Base-by-base conservation (phyloP, 2,888 invertebrate genomes). In the Cenopis cana region DNA sequence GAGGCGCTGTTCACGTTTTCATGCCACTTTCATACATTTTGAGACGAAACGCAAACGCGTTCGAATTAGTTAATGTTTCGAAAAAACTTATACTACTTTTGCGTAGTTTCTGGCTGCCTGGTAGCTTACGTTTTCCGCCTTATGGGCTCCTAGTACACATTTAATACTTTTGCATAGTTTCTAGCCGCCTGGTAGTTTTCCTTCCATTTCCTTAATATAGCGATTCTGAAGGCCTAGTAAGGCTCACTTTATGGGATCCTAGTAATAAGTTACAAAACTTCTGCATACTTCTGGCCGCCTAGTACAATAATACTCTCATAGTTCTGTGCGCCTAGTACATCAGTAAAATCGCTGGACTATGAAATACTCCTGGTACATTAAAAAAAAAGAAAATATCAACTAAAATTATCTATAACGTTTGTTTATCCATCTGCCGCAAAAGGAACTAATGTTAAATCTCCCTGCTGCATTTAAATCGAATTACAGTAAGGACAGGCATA, bases 401-500 rank as follows among this genome's bases (percentile, higher is more conserved):
- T 9, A 41, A 5, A 14, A 41, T 41, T 12, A 14, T 41, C 12
- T 41, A 41, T 38, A 38, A 11, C 20, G 9, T 2, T 12, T 52
- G 12, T 54, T 14, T 24, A 14, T 54, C 24, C 14, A 12, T 24
- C 12, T 54, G 12, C 54, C 24, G 14, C 14, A 1, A 11, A 52
- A 52, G n/a, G n/a, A n/a, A n/a, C n/a, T n/a, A 24, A 14, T 54
- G 17, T 12, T 11, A 33, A 46, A 46, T 41, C 18, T 49, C 12
- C 56, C 46, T 41, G 10, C 10, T 67, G 49, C 33, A 56, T 67
- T 36, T 49, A 36, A 67, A 67, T 67, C 56, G 41, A 57, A 67
- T 67, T 67, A 59, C 65, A 49, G 65, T 57, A 52, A 38, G 50
- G 10, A 49, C 14, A 36, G 41, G 41, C 29, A 52, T 59, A 69